Conservation (phyloP, 1,140 invertebrate genomes). For the Metopolophium dirhodum region DNA sequence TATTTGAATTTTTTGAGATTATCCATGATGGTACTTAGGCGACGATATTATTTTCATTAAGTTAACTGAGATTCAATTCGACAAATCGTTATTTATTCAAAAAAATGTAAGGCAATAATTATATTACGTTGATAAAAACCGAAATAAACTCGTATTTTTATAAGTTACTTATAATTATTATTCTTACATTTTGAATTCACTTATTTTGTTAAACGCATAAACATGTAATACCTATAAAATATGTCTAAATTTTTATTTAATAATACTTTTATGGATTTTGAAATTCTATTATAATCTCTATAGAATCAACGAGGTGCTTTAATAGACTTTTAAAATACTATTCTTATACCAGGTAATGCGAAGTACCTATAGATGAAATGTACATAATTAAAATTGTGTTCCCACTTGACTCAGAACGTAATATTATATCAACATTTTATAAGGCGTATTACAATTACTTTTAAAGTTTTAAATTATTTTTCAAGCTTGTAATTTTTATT, state of each 20-base stretch:
- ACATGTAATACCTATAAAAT: no score
- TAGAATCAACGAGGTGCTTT: background rate
- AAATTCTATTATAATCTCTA: background rate
- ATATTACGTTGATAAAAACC: no score
- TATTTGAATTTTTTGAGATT: no score
- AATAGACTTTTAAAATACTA: background rate
- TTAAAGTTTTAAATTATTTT: slow-evolving; percentile 23
- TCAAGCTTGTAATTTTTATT: background rate
- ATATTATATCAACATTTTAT: background rate
- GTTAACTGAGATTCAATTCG: no score
- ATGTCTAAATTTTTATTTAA: background rate
- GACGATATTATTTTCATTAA: no score
- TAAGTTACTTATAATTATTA: background rate
- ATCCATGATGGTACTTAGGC: no score
- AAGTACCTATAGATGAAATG: background rate
- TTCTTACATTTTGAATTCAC: background rate
- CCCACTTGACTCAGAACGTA: background rate
- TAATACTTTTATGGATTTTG: background rate
- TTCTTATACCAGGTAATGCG: no score
- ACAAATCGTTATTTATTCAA: no score
- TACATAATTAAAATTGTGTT: background rate
- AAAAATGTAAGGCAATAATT: no score
- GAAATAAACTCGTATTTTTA: no score
- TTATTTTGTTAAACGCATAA: no score
- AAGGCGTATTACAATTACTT: background rate